Percentiles rank a stretch among this genome's conserved stretches.
These are phyloP conservation scores for Pentamera pediparva DNA, from an alignment of 53 echinoderm and acorn worm species.

Conservation along the genomic window DNA sequence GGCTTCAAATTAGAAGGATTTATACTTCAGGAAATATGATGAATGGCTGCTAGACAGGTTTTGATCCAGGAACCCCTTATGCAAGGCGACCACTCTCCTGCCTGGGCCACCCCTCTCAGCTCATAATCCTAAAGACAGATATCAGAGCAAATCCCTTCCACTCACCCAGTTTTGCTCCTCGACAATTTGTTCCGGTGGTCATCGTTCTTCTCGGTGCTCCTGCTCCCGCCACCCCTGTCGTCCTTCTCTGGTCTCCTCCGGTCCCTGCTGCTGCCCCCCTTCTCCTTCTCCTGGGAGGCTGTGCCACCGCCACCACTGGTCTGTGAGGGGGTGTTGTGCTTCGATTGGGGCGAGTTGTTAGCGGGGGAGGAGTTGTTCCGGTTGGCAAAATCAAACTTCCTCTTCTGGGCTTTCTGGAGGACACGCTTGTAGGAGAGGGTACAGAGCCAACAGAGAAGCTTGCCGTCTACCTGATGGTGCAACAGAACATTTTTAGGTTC, in stretches of 20 bases:
- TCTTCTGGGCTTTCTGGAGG: conserved; percentile 93
- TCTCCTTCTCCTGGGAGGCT: conserved; percentile 50
- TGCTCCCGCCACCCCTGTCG: too few relatives aligned
- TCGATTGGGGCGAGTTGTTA: conserved; percentile 27
- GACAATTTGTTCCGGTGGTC: conserved; percentile 12
- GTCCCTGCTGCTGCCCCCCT: conserved; percentile 44
- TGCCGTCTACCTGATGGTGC: conserved; percentile 86
- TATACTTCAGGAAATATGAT: too few relatives aligned
- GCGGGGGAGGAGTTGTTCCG: conserved; percentile 55
- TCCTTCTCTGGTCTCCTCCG: conserved; percentile 34
- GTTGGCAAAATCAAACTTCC: conserved; percentile 74
- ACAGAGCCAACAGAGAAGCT: conserved; percentile 92
- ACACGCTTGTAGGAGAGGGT: conserved; percentile 96
- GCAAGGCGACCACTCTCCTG: too few relatives aligned
- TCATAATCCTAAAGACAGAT: too few relatives aligned
- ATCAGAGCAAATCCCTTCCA: too few relatives aligned
- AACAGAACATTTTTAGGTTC: too few relatives aligned
- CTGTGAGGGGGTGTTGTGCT: conserved; percentile 37
- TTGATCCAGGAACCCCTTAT: too few relatives aligned
- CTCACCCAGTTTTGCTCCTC: conserved; percentile 17
- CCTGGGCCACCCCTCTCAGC: too few relatives aligned
- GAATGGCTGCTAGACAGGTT: too few relatives aligned
- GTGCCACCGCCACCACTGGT: too few relatives aligned
- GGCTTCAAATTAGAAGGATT: too few relatives aligned
- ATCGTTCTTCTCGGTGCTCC: conserved; percentile 5